phyloP scores from a whole-genome alignment of 2,888 invertebrate genomes.

The Drosophila pegasa region DNA sequence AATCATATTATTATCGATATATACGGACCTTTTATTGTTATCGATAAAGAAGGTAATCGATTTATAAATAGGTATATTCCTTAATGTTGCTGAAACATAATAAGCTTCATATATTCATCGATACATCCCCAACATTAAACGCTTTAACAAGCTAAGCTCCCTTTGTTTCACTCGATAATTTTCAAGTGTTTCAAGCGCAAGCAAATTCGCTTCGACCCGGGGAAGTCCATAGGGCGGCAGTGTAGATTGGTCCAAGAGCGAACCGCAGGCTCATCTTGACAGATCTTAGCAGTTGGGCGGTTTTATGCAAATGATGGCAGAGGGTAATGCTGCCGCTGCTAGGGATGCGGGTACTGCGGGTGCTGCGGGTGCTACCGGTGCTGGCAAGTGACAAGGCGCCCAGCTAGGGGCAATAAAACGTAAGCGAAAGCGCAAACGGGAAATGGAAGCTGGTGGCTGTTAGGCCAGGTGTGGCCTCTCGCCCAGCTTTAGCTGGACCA shows the following conservation, averaged over 20 bases:
- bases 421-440: slow-evolving; percentile 5
- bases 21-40: background rate
- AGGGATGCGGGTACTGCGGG: background rate
- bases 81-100: too few species aligned
- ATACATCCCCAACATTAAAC: background rate
- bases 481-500: slow-evolving; percentile 14
- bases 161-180: background rate
- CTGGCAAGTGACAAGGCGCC: slow-evolving; percentile 27
- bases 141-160: background rate
- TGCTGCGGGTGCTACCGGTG: background rate
- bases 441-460: background rate
- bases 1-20: too few species aligned
- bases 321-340: slow-evolving; percentile 15
- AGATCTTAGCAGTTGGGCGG: slow-evolving; percentile 25
- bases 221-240: background rate
- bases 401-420: slow-evolving; percentile 40
- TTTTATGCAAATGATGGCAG: slow-evolving; percentile 49
- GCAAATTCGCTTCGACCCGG: background rate
- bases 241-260: slow-evolving; percentile 8
- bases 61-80: background rate
- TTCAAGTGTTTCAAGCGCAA: background rate
- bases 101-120: background rate
- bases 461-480: slow-evolving; percentile 22
- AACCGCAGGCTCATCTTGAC: slow-evolving; percentile 25
- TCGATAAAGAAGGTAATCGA: background rate